Evolutionary conservation across 2,113 vertebrate species (phyloP).

Genomic region (Archocentrus centrarchus): DNA sequence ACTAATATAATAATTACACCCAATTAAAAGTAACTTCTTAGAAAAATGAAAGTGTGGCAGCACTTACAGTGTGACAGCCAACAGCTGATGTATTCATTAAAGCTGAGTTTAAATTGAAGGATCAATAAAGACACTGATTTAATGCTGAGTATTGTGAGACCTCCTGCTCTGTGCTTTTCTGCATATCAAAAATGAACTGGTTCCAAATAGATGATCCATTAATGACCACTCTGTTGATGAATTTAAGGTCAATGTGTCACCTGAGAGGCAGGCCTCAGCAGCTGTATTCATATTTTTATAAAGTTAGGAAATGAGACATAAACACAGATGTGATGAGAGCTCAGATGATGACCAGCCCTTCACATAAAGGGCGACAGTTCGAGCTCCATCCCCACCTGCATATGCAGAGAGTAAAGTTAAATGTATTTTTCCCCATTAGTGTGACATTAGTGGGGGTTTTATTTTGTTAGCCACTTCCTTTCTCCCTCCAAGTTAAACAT

Average conservation of each 20-base stretch:
- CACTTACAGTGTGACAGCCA: not conserved
- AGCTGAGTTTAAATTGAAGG: not conserved
- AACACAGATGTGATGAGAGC: not conserved
- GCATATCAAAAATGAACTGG: rapidly evolving
- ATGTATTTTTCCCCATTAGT: not conserved
- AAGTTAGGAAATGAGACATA: not conserved
- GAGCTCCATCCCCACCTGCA: not conserved
- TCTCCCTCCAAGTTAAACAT: not conserved
- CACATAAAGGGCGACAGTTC: too few species aligned
- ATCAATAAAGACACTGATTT: not conserved
- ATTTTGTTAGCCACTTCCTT: not conserved
- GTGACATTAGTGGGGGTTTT: not conserved
- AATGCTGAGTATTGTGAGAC: not conserved
- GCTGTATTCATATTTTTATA: rapidly evolving
- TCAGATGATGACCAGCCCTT: too few species aligned
- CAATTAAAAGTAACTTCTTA: not conserved
- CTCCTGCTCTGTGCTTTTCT: not conserved
- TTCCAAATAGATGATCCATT: not conserved
- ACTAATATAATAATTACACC: not conserved
- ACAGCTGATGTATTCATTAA: not conserved
- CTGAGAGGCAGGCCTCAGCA: not conserved
- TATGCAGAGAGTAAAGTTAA: not conserved
- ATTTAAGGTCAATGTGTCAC: not conserved
- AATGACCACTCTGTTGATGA: not conserved
- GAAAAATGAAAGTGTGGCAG: not conserved